A percentile compares a stretch with the other conserved stretches of the same genome.
These are phyloP conservation scores for Phyllostomus discolor DNA, from an alignment of 2,113 vertebrate species.

Conservation along the genomic window DNA sequence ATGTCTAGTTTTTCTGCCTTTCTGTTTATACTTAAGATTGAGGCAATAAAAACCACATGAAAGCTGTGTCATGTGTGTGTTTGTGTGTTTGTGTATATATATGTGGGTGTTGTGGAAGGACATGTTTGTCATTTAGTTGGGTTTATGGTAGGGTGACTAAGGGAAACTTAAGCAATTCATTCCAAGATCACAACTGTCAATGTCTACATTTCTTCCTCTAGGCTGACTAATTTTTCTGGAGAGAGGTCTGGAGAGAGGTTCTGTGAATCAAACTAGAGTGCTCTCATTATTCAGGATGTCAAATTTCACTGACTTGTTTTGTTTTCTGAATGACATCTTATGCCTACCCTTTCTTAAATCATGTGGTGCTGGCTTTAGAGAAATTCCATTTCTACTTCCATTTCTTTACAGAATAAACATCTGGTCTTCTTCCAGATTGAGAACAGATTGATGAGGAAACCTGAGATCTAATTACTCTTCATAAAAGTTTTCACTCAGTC, in stretches of 20 bases:
- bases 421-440: neutral
- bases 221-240: neutral
- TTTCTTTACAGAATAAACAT: neutral
- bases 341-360: neutral
- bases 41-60: neutral
- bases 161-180: neutral
- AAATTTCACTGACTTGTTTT: neutral
- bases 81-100: neutral
- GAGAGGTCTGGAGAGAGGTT: neutral
- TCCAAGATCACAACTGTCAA: neutral
- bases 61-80: neutral
- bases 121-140: neutral
- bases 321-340: neutral
- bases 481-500: neutral
- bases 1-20: neutral
- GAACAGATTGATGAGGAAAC: neutral
- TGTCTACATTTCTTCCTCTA: neutral
- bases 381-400: neutral
- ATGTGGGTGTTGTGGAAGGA: neutral
- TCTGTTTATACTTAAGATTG: neutral
- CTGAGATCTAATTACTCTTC: neutral
- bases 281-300: neutral
- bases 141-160: neutral
- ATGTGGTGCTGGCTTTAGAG: neutral
- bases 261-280: neutral